These are phyloP conservation scores for Pampus argenteus DNA, from an alignment of 2,797 vertebrate genomes.

Conservation along the genomic window DNA sequence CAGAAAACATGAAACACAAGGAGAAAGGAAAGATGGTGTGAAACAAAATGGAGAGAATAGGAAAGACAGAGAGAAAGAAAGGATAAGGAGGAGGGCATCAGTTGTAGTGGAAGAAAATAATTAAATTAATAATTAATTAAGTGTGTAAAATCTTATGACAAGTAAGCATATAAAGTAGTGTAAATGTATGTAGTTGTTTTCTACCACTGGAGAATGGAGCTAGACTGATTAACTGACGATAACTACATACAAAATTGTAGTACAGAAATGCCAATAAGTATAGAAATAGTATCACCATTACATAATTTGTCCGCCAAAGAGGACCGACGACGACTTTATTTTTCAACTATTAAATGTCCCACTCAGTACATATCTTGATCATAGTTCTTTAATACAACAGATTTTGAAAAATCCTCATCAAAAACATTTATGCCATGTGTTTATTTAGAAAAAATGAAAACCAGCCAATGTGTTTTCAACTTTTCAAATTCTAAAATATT, in stretches of 20 bases:
- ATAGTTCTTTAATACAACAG: no score
- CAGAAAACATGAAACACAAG: slow-evolving; percentile 18
- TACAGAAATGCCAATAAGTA: not conserved
- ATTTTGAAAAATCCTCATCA: not conserved
- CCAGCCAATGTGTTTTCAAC: no score
- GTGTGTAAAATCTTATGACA: no score
- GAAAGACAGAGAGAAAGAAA: not conserved
- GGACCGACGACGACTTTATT: not conserved
- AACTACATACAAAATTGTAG: not conserved
- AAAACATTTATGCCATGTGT: not conserved
- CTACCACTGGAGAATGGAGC: not conserved
- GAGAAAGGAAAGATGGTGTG: not conserved
- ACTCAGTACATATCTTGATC: no score
- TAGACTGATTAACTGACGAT: not conserved
- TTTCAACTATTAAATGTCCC: not conserved
- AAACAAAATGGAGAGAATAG: slow-evolving; percentile 25
- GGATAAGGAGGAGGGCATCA: not conserved
- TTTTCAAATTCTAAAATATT: not conserved
- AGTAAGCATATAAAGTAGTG: no score
- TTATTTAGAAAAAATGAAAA: not conserved
- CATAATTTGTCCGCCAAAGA: not conserved
- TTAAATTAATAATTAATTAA: no score
- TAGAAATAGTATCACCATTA: not conserved
- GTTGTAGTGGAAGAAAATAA: not conserved
- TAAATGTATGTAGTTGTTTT: slow-evolving; percentile 5